Evolutionary conservation across 2,113 vertebrate genomes (phyloP).

Genomic region (Cochlearius cochlearius): DNA sequence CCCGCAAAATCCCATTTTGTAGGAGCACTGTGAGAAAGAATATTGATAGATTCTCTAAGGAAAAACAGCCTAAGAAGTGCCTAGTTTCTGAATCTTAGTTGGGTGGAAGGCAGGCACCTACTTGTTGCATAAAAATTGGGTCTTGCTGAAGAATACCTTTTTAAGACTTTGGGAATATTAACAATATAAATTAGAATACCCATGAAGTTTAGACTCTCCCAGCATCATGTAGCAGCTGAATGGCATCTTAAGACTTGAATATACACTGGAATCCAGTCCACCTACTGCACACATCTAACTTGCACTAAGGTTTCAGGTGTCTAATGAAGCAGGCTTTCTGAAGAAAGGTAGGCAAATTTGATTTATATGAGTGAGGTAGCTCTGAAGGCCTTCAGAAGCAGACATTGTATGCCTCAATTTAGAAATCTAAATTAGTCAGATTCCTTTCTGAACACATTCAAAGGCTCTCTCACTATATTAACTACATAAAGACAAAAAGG

Average conservation of each 20-base stretch:
- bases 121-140: background rate
- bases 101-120: background rate
- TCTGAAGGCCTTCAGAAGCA: constrained; percentile 34
- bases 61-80: background rate
- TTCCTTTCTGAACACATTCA: constrained; percentile 41
- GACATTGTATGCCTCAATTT: constrained; percentile 19
- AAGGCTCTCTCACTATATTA: constrained; percentile 3
- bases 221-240: background rate
- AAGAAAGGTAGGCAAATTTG: constrained; percentile 63
- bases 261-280: constrained; percentile 1
- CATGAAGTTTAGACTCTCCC: background rate
- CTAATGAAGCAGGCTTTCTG: constrained; percentile 40
- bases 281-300: constrained; percentile 5
- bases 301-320: background rate
- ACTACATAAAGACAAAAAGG: constrained; percentile 21
- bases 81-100: background rate
- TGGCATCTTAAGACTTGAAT: background rate
- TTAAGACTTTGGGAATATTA: background rate
- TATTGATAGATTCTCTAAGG: background rate
- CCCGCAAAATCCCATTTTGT: background rate
- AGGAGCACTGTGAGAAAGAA: background rate
- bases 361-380: constrained; percentile 5
- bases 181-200: background rate
- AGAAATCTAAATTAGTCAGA: constrained; percentile 35
- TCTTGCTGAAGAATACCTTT: background rate